Evolutionary conservation across 2,797 vertebrate species (phyloP).

Genomic region (Sebastes reedi): DNA sequence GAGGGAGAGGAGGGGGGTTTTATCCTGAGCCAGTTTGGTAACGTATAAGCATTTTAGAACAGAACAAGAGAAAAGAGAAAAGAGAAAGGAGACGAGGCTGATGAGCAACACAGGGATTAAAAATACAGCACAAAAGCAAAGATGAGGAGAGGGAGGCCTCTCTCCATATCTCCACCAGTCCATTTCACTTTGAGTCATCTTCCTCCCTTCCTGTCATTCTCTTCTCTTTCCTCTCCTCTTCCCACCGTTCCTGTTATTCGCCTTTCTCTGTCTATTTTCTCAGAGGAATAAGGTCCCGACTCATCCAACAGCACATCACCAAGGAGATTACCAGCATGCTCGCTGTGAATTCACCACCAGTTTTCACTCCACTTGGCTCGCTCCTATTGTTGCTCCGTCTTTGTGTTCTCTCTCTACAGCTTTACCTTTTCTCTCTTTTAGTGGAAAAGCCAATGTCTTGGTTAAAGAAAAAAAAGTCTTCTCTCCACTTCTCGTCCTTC

Average conservation of each 20-base stretch:
- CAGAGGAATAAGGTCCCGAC: background rate
- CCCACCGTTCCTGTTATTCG: background rate
- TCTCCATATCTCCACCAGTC: background rate
- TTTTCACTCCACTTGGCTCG: background rate
- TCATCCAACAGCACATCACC: background rate
- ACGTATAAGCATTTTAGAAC: slow-evolving; percentile 4
- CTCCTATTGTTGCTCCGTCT: background rate
- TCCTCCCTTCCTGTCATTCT: background rate
- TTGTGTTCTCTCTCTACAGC: background rate
- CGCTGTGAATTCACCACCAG: background rate
- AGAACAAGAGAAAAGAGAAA: slow-evolving; percentile 6
- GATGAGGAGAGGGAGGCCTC: background rate
- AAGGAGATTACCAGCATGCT: background rate
- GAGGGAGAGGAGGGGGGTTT: slow-evolving; percentile 37
- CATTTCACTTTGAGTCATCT: background rate
- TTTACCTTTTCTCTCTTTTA: background rate
- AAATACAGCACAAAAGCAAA: background rate
- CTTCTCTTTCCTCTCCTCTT: background rate
- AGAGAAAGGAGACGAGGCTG: background rate
- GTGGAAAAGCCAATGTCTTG: background rate
- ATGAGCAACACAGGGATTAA: slow-evolving; percentile 18
- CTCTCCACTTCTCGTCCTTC: background rate
- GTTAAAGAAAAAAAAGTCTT: background rate
- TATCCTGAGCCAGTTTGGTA: slow-evolving; percentile 34
- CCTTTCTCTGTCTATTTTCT: background rate